Evolutionary conservation across 2,797 vertebrate species (phyloP), one percentile per base, ranked within the genome.

Genomic region (Melanotaenia parkinsoni): DNA sequence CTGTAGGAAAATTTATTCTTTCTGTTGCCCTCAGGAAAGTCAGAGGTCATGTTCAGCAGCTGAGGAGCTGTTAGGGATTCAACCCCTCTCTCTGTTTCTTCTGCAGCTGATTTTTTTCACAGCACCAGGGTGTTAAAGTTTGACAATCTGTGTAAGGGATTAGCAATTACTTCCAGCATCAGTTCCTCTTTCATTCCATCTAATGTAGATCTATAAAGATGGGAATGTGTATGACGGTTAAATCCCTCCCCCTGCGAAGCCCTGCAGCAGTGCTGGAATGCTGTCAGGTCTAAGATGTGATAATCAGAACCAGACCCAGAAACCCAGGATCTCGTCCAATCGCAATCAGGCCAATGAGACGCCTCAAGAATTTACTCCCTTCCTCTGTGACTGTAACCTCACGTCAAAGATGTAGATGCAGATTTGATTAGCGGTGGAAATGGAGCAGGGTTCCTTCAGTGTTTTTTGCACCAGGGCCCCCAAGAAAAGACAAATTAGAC

Each of bases 241-340:
- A 73, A 60, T 70, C 54, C 58, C n/a, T 45, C 58, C 71, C 67
- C 58, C 51, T 6, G 35, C 28, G 67, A 74, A 79, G 69, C 73
- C 76, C 63, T 20, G 71, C 65, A 74, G 81, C 77, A 35, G 72
- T 18, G 50, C 89, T 88, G 91, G 89, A 93, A 91, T 86, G 84
- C 86, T 71, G 83, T 86, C 88, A 76, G 83, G 65, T 78, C 82
- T 60, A 40, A 60, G 82, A 88, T 74, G 68, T 81, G 85, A 83
- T 94, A 94, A 94, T 94, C 91, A 91, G 72, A 92, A 91, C 85
- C 94, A 94, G 91, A 92, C 86, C 73, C 71, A 33, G 77, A 50
- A 63, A 70, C 63, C 72, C 57, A 63, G 86, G 82, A 83, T 82
- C 76, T 62, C n/a, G 20, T 88, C 82, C 77, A 88, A 83, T 87